Conservation (phyloP, 1,140 invertebrate genomes). For the Phthorimaea operculella region DNA sequence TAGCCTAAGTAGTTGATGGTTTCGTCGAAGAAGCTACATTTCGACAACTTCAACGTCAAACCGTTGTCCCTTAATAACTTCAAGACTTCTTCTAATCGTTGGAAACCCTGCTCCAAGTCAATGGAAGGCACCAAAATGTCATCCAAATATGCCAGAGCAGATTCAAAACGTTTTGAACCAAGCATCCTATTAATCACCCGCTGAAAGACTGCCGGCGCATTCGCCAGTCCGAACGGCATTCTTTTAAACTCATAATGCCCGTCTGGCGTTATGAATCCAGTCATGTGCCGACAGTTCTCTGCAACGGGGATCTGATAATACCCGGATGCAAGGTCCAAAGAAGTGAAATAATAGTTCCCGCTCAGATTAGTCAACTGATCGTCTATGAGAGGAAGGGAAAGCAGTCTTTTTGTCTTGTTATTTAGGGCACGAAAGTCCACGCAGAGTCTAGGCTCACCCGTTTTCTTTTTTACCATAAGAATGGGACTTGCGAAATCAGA, state of each 20-base stretch:
- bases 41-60: constrained; percentile 20
- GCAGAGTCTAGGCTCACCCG: constrained; percentile 29
- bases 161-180: constrained; percentile 14
- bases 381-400: constrained; percentile 64
- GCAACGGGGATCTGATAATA: constrained; percentile 59
- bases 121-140: constrained; percentile 20
- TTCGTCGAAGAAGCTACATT: constrained; percentile 16
- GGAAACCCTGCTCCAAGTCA: constrained; percentile 28
- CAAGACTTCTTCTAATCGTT: constrained; percentile 20
- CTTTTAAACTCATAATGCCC: constrained; percentile 28
- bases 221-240: constrained; percentile 23
- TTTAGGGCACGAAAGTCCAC: constrained; percentile 63
- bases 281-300: constrained; percentile 29
- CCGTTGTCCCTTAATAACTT: constrained; percentile 9
- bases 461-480: constrained; percentile 29
- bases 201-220: constrained; percentile 24
- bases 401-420: constrained; percentile 43
- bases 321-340: constrained; percentile 45
- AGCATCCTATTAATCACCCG: constrained; percentile 29
- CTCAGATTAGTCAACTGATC: constrained; percentile 47
- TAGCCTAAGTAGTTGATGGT: constrained; percentile 23
- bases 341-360: constrained; percentile 20
- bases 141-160: constrained; percentile 27
- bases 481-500: constrained; percentile 33
- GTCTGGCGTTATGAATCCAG: constrained; percentile 25